These are phyloP conservation scores for Enteromius mattozi DNA, from an alignment of 2,797 vertebrate genomes.

Conservation along the genomic window DNA sequence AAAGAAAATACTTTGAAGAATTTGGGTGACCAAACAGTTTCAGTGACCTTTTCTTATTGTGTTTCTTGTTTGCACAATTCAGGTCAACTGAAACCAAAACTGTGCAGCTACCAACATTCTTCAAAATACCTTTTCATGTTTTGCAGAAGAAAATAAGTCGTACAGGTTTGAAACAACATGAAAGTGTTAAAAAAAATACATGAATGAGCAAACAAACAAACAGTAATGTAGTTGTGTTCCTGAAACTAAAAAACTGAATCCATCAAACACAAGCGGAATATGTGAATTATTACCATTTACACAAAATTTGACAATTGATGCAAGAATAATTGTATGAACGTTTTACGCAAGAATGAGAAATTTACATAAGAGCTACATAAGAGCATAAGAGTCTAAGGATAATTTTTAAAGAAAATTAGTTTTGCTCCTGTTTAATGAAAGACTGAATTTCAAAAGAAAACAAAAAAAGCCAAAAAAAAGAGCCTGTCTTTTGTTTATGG, in stretches of 20 bases:
- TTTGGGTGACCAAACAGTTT: background rate
- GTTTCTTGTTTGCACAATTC: no score
- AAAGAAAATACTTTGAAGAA: background rate
- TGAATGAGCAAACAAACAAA: background rate
- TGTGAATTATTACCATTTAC: background rate
- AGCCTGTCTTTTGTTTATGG: no score
- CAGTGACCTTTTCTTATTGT: no score
- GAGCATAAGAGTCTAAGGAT: background rate
- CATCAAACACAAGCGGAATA: background rate
- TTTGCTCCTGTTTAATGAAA: background rate
- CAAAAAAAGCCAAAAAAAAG: background rate
- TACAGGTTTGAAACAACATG: background rate
- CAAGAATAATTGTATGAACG: background rate
- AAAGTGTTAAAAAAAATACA: background rate
- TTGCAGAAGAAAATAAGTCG: background rate
- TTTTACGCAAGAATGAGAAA: background rate
- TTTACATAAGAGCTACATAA: background rate
- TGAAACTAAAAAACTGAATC: background rate
- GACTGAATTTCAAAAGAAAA: background rate
- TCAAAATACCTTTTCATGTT: background rate
- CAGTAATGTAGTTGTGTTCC: background rate
- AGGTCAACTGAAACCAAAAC: no score
- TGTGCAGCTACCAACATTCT: background rate
- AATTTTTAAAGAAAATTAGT: background rate
- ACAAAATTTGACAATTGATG: conserved; percentile 6